phyloP scores from a whole-genome alignment of 2,113 vertebrate genomes.

The Macquaria ambigua region DNA sequence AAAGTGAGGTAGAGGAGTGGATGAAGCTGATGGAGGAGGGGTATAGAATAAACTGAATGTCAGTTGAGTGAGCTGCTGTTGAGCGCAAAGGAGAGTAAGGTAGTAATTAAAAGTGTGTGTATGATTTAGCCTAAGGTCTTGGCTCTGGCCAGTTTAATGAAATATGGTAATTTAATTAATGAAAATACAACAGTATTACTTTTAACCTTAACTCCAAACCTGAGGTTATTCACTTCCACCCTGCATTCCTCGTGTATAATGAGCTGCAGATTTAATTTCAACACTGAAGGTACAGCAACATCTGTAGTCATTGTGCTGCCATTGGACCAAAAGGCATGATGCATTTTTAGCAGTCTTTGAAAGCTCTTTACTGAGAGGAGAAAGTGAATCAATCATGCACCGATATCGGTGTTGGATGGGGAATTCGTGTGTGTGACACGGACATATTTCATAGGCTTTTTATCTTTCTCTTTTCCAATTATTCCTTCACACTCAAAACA shows the following conservation, averaged over 20 bases:
- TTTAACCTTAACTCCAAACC: conserved; percentile 11
- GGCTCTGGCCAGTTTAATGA: conserved; percentile 16
- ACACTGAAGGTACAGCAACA: not conserved
- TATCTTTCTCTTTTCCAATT: not conserved
- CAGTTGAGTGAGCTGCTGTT: not conserved
- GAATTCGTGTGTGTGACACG: not conserved
- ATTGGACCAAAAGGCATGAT: conserved; percentile 5
- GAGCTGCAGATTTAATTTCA: conserved; percentile 12
- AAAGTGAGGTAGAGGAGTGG: not conserved
- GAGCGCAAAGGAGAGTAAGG: not conserved
- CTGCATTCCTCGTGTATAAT: not conserved
- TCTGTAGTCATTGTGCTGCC: not conserved
- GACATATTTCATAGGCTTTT: conserved; percentile 12
- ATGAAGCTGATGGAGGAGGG: not conserved
- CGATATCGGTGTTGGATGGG: not conserved
- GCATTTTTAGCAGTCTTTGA: conserved; percentile 8
- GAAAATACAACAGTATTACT: not conserved
- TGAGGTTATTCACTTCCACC: not conserved
- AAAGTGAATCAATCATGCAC: conserved; percentile 20
- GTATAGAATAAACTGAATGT: not conserved
- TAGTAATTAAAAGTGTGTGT: conserved; percentile 27
- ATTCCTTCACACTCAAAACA: conserved; percentile 11
- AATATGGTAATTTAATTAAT: conserved; percentile 35
- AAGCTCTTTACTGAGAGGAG: not conserved
- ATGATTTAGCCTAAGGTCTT: conserved; percentile 1